Percentiles rank a stretch among this genome's conserved stretches.
phyloP scores from a whole-genome alignment of 2,888 invertebrate genomes.

The Mimachlamys varia region DNA sequence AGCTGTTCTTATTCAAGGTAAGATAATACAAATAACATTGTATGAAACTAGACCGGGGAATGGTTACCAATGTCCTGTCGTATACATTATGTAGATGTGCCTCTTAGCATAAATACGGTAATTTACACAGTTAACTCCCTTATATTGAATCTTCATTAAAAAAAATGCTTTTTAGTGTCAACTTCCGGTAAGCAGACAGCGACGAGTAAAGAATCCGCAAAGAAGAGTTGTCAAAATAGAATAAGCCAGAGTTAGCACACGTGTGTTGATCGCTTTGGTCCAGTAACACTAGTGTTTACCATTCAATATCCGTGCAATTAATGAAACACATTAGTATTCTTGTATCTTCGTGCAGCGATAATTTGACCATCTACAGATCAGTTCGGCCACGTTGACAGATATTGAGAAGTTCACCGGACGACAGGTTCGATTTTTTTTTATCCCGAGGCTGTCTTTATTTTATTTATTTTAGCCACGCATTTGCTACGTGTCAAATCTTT shows the following conservation, averaged over 20 bases:
- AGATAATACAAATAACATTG: too few relatives aligned
- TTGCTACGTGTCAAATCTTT: neutral
- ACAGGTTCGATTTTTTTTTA: neutral
- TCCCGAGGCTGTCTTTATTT: neutral
- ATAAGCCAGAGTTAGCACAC: neutral
- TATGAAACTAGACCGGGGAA: too few relatives aligned
- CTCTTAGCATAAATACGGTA: neutral
- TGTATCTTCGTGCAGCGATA: neutral
- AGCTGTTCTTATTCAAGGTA: too few relatives aligned
- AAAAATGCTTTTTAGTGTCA: neutral
- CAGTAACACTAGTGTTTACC: neutral
- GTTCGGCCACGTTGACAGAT: constrained; percentile 26
- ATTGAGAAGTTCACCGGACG: neutral
- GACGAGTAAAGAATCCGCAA: constrained; percentile 30
- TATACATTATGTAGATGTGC: neutral
- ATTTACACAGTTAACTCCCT: neutral
- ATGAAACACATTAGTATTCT: neutral
- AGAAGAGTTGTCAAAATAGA: neutral
- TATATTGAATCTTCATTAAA: neutral
- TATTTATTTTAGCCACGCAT: neutral
- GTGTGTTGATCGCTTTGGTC: neutral
- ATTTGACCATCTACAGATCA: neutral
- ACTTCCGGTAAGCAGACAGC: constrained; percentile 31
- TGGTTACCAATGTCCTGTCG: neutral
- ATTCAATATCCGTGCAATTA: neutral